phyloP scores from a whole-genome alignment of 2,797 vertebrate species.

The Falco biarmicus region DNA sequence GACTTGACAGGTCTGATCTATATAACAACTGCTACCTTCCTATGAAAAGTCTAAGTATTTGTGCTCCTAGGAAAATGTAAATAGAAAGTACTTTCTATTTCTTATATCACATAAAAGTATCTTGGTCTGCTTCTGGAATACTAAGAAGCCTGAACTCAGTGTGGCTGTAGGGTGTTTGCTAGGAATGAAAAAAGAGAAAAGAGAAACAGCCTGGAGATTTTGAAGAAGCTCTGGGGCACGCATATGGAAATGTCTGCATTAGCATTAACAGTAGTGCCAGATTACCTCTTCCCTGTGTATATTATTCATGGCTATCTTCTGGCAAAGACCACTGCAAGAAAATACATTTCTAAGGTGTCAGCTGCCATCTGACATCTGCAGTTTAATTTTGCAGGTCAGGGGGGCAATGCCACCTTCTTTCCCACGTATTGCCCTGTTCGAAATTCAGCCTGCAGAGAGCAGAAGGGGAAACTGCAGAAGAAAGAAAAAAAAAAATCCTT shows the following conservation, averaged over 20 bases:
- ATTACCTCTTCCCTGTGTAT: background rate
- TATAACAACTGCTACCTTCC: background rate
- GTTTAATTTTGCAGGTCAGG: background rate
- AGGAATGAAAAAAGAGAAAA: background rate
- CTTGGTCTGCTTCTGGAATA: background rate
- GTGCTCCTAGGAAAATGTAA: background rate
- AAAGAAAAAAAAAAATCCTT: background rate
- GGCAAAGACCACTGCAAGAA: background rate
- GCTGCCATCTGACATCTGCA: background rate
- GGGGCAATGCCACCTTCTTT: background rate
- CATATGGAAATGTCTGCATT: background rate
- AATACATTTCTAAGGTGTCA: background rate
- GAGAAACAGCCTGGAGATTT: background rate
- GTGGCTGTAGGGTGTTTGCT: background rate
- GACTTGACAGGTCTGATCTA: background rate
- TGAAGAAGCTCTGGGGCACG: background rate
- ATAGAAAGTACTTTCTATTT: background rate
- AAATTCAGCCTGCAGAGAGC: background rate
- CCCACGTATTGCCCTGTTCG: background rate
- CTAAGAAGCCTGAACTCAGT: background rate
- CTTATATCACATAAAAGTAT: background rate
- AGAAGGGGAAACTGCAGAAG: background rate
- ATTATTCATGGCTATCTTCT: background rate
- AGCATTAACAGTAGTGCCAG: background rate
- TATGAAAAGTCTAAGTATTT: background rate